A percentile compares a stretch with the other conserved stretches of the same genome.
These are phyloP conservation scores for Gallinago undulata DNA, from an alignment of 2,113 vertebrate genomes.

Conservation along the genomic window DNA sequence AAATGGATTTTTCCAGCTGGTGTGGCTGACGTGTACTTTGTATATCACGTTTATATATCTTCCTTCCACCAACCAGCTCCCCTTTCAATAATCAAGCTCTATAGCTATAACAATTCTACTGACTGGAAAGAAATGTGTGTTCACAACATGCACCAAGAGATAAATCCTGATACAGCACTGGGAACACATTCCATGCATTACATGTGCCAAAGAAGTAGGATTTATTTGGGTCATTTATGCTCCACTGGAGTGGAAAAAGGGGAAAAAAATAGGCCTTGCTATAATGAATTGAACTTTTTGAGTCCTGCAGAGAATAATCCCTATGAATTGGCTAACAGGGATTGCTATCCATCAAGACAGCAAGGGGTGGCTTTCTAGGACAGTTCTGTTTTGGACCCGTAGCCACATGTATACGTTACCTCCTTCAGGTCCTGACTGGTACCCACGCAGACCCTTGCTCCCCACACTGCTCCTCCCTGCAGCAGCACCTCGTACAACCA, in stretches of 20 bases:
- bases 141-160: conserved; percentile 57
- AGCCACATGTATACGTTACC: not conserved
- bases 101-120: conserved; percentile 56
- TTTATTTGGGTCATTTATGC: conserved; percentile 68
- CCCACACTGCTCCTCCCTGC: fast-evolving
- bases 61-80: conserved; percentile 34
- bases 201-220: conserved; percentile 59
- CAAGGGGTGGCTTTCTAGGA: not conserved
- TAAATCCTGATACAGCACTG: conserved; percentile 53
- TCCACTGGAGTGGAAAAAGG: conserved; percentile 57
- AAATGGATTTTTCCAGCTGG: conserved; percentile 65
- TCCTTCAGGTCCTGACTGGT: not conserved
- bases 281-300: conserved; percentile 29
- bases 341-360: not conserved
- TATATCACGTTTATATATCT: conserved; percentile 63
- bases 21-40: conserved; percentile 21
- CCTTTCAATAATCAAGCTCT: conserved; percentile 59
- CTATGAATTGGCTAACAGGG: not conserved
- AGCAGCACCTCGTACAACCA: not conserved
- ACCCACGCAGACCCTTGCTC: not conserved
- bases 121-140: conserved; percentile 65
- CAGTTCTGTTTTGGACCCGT: not conserved
- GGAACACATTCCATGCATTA: conserved; percentile 56
- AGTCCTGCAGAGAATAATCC: conserved; percentile 17
- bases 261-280: conserved; percentile 15